Conservation (phyloP, 2,113 vertebrate genomes). For the Cololabis saira region DNA sequence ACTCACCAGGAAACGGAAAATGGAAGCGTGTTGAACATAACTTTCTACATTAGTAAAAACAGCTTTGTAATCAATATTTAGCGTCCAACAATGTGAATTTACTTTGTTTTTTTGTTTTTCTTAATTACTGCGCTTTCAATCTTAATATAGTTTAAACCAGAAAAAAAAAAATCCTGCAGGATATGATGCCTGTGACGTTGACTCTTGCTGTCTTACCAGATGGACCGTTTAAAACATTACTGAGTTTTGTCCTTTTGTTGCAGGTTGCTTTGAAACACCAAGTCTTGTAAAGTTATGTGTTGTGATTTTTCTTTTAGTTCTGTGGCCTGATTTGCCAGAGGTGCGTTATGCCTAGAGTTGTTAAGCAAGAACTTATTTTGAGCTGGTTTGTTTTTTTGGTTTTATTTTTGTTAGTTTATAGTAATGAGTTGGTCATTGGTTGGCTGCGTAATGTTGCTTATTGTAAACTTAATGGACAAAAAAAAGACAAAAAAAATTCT, state of each 20-base stretch:
- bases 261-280: constrained; percentile 88
- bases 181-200: constrained; percentile 87
- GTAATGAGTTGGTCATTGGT: constrained; percentile 89
- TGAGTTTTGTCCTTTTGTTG: constrained; percentile 85
- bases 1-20: constrained; percentile 59
- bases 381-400: constrained; percentile 81
- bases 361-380: constrained; percentile 76
- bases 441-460: constrained; percentile 93
- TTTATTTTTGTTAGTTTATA: constrained; percentile 89
- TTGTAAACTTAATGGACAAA: constrained; percentile 95
- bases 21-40: constrained; percentile 66
- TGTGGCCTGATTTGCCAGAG: constrained; percentile 84
- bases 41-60: constrained; percentile 89
- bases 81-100: constrained; percentile 90
- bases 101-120: constrained; percentile 51
- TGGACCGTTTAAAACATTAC: constrained; percentile 90
- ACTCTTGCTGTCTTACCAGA: constrained; percentile 90
- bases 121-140: constrained; percentile 87
- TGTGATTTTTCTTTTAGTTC: constrained; percentile 72
- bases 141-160: constrained; percentile 91
- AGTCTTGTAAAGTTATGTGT: constrained; percentile 87
- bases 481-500: constrained; percentile 91
- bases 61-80: constrained; percentile 94
- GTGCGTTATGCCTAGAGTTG: constrained; percentile 82
- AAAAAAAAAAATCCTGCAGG: constrained; percentile 86